A percentile compares a stretch with the other conserved stretches of the same genome.
Conservation (phyloP, 2,113 vertebrate species). For the Muntiacus reevesi region DNA sequence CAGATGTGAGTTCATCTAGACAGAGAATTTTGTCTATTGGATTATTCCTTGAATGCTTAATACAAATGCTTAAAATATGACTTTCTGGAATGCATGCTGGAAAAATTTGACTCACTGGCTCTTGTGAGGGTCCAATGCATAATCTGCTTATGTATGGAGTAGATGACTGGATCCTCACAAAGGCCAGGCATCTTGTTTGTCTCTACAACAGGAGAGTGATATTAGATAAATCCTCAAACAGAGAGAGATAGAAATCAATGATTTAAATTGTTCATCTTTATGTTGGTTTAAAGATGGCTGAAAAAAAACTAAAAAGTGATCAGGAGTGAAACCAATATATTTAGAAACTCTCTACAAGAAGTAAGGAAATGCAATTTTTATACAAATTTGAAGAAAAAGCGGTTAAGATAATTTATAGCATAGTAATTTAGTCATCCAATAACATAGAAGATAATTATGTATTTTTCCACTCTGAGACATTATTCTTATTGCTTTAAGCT, state of each 20-base stretch:
- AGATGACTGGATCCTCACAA: background rate
- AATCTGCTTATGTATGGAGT: background rate
- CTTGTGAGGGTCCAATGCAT: too few relatives aligned
- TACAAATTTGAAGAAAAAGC: background rate
- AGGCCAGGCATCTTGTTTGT: background rate
- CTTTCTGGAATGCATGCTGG: background rate
- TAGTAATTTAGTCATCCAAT: background rate
- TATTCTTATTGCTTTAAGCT: background rate
- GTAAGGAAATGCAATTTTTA: background rate
- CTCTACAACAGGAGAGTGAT: background rate
- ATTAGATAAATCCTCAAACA: background rate
- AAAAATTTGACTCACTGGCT: background rate
- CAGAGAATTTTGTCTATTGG: background rate
- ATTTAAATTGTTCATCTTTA: background rate
- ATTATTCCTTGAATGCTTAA: background rate
- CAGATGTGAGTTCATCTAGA: background rate
- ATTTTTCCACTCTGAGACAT: background rate
- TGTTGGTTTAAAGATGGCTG: background rate
- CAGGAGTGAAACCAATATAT: background rate
- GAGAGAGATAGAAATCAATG: background rate
- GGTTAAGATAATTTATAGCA: background rate
- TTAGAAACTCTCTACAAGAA: background rate
- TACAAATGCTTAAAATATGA: background rate
- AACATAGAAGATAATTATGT: background rate
- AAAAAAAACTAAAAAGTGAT: background rate